A percentile compares a stretch with the other conserved stretches of the same genome.
These are phyloP conservation scores for Tribolium madens DNA, from an alignment of 1,140 invertebrate genomes.

Conservation along the genomic window DNA sequence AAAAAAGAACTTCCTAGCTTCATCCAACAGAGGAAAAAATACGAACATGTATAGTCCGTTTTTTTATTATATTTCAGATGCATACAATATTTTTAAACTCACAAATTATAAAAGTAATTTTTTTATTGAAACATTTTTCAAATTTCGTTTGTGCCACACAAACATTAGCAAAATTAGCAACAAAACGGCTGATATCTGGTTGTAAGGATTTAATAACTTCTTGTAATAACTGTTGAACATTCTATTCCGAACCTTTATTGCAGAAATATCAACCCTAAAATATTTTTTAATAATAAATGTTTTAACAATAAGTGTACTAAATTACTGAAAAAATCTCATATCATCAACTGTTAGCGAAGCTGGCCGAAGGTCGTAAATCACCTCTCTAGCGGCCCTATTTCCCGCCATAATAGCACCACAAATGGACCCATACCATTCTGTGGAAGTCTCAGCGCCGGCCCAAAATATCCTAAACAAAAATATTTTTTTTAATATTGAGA, in stretches of 20 bases:
- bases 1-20: too few species aligned
- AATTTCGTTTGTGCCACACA: not conserved
- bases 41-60: too few species aligned
- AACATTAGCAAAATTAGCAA: not conserved
- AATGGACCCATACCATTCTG: slow-evolving; percentile 71
- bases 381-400: slow-evolving; percentile 69
- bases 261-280: not conserved
- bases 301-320: not conserved
- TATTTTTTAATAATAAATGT: not conserved
- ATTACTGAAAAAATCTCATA: slow-evolving; percentile 28
- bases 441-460: slow-evolving; percentile 71
- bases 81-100: too few species aligned
- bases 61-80: too few species aligned
- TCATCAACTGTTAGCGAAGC: slow-evolving; percentile 43
- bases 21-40: too few species aligned
- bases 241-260: not conserved
- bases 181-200: not conserved
- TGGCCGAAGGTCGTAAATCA: slow-evolving; percentile 60
- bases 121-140: slow-evolving; percentile 3
- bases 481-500: not conserved
- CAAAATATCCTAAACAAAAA: slow-evolving; percentile 64
- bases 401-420: slow-evolving; percentile 70
- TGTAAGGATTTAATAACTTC: not conserved
- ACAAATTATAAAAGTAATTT: not conserved
- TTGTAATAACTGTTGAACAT: not conserved